Evolutionary conservation across 2,888 invertebrate species (phyloP).

Genomic region (Scaptomyza caliginosa): DNA sequence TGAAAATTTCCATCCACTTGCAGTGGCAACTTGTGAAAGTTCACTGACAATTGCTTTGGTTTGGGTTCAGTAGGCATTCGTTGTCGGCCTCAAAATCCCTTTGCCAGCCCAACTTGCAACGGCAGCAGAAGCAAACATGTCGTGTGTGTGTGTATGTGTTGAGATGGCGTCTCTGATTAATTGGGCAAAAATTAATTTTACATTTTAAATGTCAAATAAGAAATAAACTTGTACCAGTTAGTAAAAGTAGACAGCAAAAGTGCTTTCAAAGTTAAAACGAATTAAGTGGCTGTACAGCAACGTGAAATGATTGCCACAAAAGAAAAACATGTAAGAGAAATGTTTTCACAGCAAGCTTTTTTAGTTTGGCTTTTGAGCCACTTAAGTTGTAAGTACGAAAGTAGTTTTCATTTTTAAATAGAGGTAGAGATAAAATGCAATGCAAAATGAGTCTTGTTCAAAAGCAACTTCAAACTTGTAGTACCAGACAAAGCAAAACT

Average conservation of each 20-base stretch:
- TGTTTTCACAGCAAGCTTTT: neutral
- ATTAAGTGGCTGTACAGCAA: slow-evolving; percentile 18
- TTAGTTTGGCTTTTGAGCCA: neutral
- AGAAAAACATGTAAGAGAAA: neutral
- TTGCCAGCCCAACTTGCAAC: slow-evolving; percentile 2
- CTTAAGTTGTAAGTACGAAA: too few relatives aligned
- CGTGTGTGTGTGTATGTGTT: neutral
- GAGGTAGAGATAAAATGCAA: too few relatives aligned
- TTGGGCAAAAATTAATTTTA: slow-evolving; percentile 69
- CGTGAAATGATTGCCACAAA: neutral
- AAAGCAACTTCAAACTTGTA: neutral
- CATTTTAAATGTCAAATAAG: slow-evolving; percentile 60
- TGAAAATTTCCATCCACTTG: slow-evolving; percentile 71
- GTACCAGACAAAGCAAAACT: too few relatives aligned
- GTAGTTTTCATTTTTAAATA: too few relatives aligned
- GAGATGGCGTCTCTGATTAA: slow-evolving; percentile 62
- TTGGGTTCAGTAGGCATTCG: neutral
- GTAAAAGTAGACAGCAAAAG: slow-evolving; percentile 38
- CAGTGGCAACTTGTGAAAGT: slow-evolving; percentile 57
- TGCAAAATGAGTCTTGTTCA: too few relatives aligned
- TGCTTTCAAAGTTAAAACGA: slow-evolving; percentile 35
- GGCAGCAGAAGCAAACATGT: neutral
- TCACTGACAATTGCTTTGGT: slow-evolving; percentile 50
- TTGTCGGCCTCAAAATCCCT: slow-evolving; percentile 1
- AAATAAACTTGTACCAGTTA: slow-evolving; percentile 49